These are phyloP conservation scores for Elgaria multicarinata DNA, from an alignment of 2,113 vertebrate species.

Conservation along the genomic window DNA sequence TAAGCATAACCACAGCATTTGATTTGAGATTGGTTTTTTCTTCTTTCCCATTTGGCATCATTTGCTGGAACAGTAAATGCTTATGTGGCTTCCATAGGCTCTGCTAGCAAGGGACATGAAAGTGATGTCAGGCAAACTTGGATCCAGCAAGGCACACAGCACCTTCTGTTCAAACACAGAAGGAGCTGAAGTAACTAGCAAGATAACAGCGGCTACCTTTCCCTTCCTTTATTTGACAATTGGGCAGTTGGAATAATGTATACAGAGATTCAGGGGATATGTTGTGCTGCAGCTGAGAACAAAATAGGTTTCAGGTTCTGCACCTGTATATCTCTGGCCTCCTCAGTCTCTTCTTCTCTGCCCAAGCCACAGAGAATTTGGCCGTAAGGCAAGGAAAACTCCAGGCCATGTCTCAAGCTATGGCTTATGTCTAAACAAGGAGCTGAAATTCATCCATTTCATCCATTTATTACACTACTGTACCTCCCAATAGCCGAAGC, in stretches of 20 bases:
- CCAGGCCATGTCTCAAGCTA: background rate
- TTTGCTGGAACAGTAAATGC: background rate
- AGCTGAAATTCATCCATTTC: background rate
- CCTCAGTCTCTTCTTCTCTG: rapidly evolving
- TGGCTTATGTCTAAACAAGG: background rate
- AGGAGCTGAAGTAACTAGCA: background rate
- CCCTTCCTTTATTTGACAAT: constrained; percentile 10
- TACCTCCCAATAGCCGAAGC: too few species aligned
- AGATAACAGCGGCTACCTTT: constrained; percentile 1
- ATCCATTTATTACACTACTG: too few species aligned
- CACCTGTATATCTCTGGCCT: background rate
- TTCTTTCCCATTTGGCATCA: constrained; percentile 14
- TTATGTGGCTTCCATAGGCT: background rate
- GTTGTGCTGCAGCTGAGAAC: constrained; percentile 8
- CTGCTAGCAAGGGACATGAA: background rate
- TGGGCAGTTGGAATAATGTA: background rate
- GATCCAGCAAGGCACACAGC: background rate
- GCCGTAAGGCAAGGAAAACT: background rate
- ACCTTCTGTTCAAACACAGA: constrained; percentile 14
- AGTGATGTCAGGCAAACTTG: background rate
- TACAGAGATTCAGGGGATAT: background rate
- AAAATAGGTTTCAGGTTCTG: background rate
- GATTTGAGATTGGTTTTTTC: too few species aligned
- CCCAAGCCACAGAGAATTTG: rapidly evolving
- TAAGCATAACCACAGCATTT: constrained; percentile 15